phyloP scores from a whole-genome alignment of 2,888 invertebrate species.

The Eristalis pertinax region DNA sequence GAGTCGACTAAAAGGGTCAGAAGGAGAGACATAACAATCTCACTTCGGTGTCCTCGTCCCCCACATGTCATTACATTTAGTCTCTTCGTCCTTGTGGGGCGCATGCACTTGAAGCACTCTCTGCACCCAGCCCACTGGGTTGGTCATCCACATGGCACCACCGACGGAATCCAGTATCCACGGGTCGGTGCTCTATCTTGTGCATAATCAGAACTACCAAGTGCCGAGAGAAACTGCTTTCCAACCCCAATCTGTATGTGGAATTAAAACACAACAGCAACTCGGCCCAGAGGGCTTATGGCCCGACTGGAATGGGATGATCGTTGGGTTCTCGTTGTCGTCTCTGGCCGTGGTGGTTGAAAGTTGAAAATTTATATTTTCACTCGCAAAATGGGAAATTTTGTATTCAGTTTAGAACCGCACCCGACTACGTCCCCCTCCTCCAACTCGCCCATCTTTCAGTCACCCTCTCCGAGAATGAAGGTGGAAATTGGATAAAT shows the following conservation, averaged over 20 bases:
- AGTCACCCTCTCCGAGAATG: not conserved
- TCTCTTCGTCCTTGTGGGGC: too few relatives aligned
- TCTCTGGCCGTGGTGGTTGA: slow-evolving; percentile 10
- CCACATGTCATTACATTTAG: too few relatives aligned
- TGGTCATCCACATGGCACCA: not conserved
- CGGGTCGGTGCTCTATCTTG: slow-evolving; percentile 2
- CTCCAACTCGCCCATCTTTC: not conserved
- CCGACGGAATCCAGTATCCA: not conserved
- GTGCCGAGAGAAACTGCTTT: slow-evolving; percentile 23
- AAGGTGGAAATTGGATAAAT: slow-evolving; percentile 65
- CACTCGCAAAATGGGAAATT: too few relatives aligned
- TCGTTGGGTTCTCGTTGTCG: not conserved
- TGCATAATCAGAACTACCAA: slow-evolving; percentile 41
- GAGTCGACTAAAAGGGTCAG: too few relatives aligned
- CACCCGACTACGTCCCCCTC: not conserved
- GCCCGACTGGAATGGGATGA: not conserved
- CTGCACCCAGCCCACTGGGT: not conserved
- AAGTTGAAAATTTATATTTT: slow-evolving; percentile 52
- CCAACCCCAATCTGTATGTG: slow-evolving; percentile 50
- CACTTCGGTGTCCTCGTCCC: too few relatives aligned
- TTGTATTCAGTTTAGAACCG: slow-evolving; percentile 38
- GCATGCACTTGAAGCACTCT: slow-evolving; percentile 47
- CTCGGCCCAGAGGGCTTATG: not conserved
- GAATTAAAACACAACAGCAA: slow-evolving; percentile 55
- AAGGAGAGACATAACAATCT: not conserved